These are phyloP conservation scores for Emydoidea blandingii DNA, from an alignment of 2,797 vertebrate genomes.

Conservation along the genomic window DNA sequence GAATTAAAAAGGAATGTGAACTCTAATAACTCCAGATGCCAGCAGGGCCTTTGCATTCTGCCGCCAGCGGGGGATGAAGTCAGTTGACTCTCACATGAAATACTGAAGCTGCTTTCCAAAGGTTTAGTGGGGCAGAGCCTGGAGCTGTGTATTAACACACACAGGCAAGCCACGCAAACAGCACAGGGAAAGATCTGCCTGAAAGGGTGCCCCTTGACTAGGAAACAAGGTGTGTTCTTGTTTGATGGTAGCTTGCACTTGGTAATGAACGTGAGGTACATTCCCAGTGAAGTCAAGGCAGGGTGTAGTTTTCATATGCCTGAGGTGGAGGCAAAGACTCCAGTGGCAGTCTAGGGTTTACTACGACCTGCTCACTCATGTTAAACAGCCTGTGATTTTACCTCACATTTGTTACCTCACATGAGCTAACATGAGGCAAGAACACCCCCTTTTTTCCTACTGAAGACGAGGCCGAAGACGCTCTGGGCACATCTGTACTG, in stretches of 20 bases:
- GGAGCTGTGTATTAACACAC: background rate
- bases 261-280: background rate
- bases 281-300: background rate
- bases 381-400: background rate
- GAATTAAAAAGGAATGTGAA: background rate
- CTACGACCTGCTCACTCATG: background rate
- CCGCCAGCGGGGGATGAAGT: background rate
- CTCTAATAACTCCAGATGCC: background rate
- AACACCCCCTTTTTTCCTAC: background rate
- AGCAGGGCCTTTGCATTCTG: background rate
- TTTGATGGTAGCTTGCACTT: background rate
- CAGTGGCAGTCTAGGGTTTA: background rate
- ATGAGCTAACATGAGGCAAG: background rate
- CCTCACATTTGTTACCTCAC: too few relatives aligned
- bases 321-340: background rate
- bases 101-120: background rate
- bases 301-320: background rate
- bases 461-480: background rate
- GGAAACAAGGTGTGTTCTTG: background rate
- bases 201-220: background rate
- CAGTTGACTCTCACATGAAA: background rate
- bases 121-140: background rate
- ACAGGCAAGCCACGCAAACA: background rate
- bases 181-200: background rate
- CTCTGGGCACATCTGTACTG: background rate